These are phyloP conservation scores for Molossus alvarezi DNA, from an alignment of 2,797 vertebrate genomes.

Conservation along the genomic window DNA sequence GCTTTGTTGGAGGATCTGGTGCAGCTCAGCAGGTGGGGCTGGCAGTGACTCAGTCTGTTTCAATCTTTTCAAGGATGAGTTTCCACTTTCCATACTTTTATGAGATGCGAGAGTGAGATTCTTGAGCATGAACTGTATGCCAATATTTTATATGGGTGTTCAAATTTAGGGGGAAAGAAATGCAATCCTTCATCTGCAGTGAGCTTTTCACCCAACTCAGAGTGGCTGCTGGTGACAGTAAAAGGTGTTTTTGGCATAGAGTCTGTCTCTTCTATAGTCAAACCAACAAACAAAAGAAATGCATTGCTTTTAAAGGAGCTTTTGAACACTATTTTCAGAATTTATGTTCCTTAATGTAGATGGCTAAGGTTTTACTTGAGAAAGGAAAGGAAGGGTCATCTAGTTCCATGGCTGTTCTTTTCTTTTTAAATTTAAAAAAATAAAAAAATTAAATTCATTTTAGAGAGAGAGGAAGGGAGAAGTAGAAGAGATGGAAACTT, in stretches of 20 bases:
- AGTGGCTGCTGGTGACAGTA: not conserved
- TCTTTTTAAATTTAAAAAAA: too few relatives aligned
- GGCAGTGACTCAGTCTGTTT: not conserved
- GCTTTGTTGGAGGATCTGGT: not conserved
- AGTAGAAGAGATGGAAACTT: too few relatives aligned
- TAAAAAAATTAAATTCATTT: too few relatives aligned
- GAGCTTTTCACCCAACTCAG: not conserved
- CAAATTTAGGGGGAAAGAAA: not conserved
- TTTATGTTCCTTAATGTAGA: not conserved
- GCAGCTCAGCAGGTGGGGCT: not conserved
- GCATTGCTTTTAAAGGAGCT: slow-evolving; percentile 1
- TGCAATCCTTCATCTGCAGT: not conserved
- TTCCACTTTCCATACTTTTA: not conserved
- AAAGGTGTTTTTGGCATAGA: not conserved
- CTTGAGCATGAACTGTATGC: not conserved
- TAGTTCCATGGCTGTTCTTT: not conserved
- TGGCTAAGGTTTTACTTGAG: not conserved
- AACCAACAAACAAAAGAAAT: slow-evolving; percentile 24
- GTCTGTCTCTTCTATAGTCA: not conserved
- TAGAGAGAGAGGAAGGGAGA: too few relatives aligned
- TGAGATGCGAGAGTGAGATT: not conserved
- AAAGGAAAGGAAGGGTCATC: not conserved
- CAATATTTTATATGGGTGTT: not conserved
- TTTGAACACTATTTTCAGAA: slow-evolving; percentile 4
- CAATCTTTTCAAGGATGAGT: not conserved